Base-by-base conservation (phyloP, 30 jellyfish, hydroid and myxozoan species). In the Aurelia aurita region DNA sequence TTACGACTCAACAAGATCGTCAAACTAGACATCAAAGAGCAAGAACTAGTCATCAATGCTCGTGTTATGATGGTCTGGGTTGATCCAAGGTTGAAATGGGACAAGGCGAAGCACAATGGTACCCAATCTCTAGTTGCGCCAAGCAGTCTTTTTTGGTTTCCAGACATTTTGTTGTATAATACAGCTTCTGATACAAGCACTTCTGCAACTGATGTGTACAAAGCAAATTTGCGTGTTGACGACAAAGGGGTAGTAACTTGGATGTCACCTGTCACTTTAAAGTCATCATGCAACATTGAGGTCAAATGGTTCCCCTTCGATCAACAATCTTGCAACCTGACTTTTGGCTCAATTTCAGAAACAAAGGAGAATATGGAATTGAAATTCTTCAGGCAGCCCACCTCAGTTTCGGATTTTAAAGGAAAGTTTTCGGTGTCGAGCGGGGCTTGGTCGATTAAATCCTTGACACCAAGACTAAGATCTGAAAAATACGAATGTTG, bases 231-330 rank as follows among this genome's bases (percentile, higher is more conserved):
- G 29, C 75, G 71, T 28, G 47, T 82, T 19, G 46, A 55, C 54
- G 16, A 64, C n/a, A 60, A 54, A 15, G 97, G 97, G 13, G 26
- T 29, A 10, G 77, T 81, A 6, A 16, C 72, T 14, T 89, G 97
- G 97, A 80, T 77, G 84, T 89, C 97, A 26, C 95, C 91, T 19
- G 95, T 83, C 18, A 82, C 95, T 12, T 58, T 87, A 57, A 61
- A 59, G 69, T 51, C 91, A 5, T 63, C 91, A n/a, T 89, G 97
- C 49, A 67, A 87, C 61, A 71, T 89, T 58, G 69, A 76, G 51
- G 88, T 89, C 43, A 89, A 93, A 49, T 82, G 95, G 94, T 89
- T 89, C 73, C 97, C 97, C 25, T 76, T 81, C 39, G 97, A 89
- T 51, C 2, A 57, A 45, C 97, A 89, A 77, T 28, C 55, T 3